phyloP scores from a whole-genome alignment of 2,797 vertebrate genomes.

The Gila robusta region DNA sequence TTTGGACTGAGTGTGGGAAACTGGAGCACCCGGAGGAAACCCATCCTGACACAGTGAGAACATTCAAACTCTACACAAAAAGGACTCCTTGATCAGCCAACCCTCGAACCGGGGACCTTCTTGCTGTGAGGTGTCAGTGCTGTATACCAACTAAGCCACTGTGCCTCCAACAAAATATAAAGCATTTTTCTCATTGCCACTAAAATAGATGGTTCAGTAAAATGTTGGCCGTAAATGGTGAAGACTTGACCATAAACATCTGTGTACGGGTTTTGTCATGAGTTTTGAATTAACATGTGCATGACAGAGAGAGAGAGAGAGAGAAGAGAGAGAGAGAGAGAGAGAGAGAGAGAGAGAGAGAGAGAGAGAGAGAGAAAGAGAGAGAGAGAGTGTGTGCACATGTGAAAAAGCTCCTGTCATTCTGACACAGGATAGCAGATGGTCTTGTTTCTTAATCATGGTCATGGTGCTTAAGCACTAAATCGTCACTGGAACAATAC shows the following conservation, averaged over 20 bases:
- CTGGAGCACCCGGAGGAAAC: too few relatives aligned
- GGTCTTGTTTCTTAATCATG: conserved; percentile 63
- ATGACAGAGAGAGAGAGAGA: not conserved
- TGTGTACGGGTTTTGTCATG: not conserved
- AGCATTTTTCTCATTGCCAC: not conserved
- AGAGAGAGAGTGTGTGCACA: not conserved
- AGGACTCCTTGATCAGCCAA: too few relatives aligned
- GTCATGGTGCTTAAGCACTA: conserved; percentile 56
- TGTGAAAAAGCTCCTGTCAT: conserved; percentile 9
- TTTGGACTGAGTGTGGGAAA: too few relatives aligned
- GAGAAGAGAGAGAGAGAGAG: too few relatives aligned
- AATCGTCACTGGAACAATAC: conserved; percentile 60
- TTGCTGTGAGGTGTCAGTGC: too few relatives aligned
- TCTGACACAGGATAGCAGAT: conserved; percentile 59
- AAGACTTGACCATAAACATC: conserved; percentile 3
- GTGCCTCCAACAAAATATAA: not conserved
- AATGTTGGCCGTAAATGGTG: conserved; percentile 7
- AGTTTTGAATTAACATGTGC: conserved; percentile 5
- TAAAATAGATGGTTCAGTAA: not conserved
- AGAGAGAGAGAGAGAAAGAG: not conserved
- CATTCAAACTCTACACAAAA: too few relatives aligned
- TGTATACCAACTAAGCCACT: not conserved
- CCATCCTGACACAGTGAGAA: too few relatives aligned
- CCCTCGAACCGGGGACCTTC: too few relatives aligned
- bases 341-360: too few relatives aligned